These are phyloP conservation scores for Oophaga sylvatica DNA, from an alignment of 2,797 vertebrate species.

Conservation along the genomic window DNA sequence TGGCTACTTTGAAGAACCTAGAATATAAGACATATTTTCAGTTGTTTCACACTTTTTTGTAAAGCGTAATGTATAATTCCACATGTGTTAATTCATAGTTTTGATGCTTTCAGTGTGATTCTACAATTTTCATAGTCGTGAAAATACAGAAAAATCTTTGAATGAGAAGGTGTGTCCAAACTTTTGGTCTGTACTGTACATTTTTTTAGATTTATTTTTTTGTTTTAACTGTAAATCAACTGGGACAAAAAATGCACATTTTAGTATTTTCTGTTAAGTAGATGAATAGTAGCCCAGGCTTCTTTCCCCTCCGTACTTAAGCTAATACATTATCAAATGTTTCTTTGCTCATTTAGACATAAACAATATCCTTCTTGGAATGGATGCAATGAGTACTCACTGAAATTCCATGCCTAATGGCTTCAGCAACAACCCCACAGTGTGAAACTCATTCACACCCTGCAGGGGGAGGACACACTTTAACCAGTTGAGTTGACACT, in stretches of 20 bases:
- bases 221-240: not conserved
- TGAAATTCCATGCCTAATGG: conserved; percentile 58
- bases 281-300: not conserved
- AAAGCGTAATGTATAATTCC: too few relatives aligned
- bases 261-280: not conserved
- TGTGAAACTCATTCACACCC: conserved; percentile 62
- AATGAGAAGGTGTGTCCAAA: too few relatives aligned
- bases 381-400: conserved; percentile 51
- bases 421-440: conserved; percentile 58
- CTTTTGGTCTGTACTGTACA: too few relatives aligned
- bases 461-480: conserved; percentile 61
- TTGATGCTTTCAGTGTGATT: too few relatives aligned
- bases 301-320: conserved; percentile 5
- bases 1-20: too few relatives aligned
- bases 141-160: too few relatives aligned
- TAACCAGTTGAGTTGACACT: conserved; percentile 59
- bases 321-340: conserved; percentile 40
- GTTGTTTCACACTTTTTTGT: too few relatives aligned
- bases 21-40: too few relatives aligned
- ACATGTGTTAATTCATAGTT: too few relatives aligned
- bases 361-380: conserved; percentile 55
- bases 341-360: conserved; percentile 55
- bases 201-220: not conserved
- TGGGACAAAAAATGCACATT: not conserved
- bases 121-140: too few relatives aligned